Evolutionary conservation across 1,140 invertebrate genomes (phyloP), one percentile per base, ranked within the genome.

Genomic region (Drosophila nebulosa): DNA sequence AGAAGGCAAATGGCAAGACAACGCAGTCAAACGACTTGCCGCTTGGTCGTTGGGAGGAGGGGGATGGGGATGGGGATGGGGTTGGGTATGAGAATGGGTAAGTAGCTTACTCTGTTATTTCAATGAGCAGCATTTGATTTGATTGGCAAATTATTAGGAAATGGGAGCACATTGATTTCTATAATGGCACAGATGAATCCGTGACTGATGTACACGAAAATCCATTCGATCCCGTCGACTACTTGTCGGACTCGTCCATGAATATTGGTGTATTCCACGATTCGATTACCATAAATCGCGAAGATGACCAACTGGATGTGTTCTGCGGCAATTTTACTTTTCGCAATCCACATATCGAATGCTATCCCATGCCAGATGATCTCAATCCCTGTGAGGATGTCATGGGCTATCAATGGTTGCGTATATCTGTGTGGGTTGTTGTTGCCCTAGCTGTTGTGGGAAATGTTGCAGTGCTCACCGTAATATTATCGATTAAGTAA

Each of bases 301-400:
- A 80, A 7, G 81, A 88, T 18, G 80, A 78, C 3, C 77, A 81
- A 52, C 35, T 79, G 4, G 81, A 84, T n/a, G 89, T 89, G 18
- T 90, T 78, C 35, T 90, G 89, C n/a, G 89, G 89, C 4, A 90
- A 90, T 50, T 90, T 90, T 52, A 90, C 89, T 12, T 90, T 90
- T 24, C 90, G 89, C 46, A 90, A 90, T 61, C 76, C 74, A 2
- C 65, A 77, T 56, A 94, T 97, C 1, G 92, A 94, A 39, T 98
- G 97, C 85, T 94, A 93, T 56, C 97, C 97, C 0, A 92, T 93
- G 71, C 96, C 97, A 0, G 95, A 98, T 91, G 96, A 96, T 0
- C 93, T 98, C 36, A 98, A 97, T 91, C 97, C 97, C 4, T 95
- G 97, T 89, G 97, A 98, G 91, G 97, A 98, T 83, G 95, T 98